Evolutionary conservation across 1,140 invertebrate species (phyloP).

Genomic region (Formica selysi): DNA sequence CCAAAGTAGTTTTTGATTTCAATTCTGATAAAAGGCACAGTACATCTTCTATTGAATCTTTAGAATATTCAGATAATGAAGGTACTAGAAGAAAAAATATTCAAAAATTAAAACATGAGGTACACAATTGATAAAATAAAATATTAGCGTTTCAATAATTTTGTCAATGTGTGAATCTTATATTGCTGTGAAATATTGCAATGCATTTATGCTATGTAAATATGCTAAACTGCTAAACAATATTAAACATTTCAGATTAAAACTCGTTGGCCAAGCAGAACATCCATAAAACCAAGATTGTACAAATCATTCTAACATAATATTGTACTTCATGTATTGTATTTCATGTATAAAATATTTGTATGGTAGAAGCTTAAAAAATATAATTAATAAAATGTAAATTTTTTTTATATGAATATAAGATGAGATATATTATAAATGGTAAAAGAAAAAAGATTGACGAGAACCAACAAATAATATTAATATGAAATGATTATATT

Average conservation of each 20-base stretch:
- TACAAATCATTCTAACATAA: not conserved
- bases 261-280: constrained; percentile 68
- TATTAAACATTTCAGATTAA: constrained; percentile 65
- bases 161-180: not conserved
- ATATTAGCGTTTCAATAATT: not conserved
- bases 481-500: not conserved
- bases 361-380: not conserved
- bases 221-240: not conserved
- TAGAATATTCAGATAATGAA: constrained; percentile 73
- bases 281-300: constrained; percentile 25
- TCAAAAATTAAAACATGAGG: constrained; percentile 50
- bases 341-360: not conserved
- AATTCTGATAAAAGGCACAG: constrained; percentile 68
- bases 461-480: not conserved
- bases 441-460: not conserved
- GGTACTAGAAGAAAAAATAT: constrained; percentile 16
- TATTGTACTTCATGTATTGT: not conserved
- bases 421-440: not conserved
- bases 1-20: constrained; percentile 60
- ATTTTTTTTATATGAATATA: not conserved
- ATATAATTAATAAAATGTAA: constrained; percentile 26
- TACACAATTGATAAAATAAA: constrained; percentile 25
- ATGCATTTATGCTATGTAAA: not conserved
- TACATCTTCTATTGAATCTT: constrained; percentile 73
- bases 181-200: not conserved